Percentiles rank a stretch among this genome's conserved stretches.
phyloP scores from a whole-genome alignment of 2,888 invertebrate species.

The Malthinus seriepunctatus region DNA sequence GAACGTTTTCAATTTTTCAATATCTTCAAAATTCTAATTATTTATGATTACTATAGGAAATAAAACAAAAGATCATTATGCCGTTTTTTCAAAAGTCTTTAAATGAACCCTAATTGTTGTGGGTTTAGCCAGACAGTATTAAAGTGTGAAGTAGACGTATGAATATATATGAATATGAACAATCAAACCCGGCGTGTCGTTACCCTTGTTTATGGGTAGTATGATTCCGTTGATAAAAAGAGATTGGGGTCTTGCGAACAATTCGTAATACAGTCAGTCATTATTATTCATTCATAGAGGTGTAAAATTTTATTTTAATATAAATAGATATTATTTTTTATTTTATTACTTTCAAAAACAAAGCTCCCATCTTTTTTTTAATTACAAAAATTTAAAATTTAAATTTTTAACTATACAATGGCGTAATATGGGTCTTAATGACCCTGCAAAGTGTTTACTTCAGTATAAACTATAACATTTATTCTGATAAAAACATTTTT shows the following conservation, averaged over 20 bases:
- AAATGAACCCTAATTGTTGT: constrained; percentile 23
- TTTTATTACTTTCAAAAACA: not conserved
- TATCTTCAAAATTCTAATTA: no score
- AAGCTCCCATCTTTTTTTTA: no score
- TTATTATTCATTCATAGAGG: constrained; percentile 8
- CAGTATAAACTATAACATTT: no score
- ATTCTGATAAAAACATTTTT: no score
- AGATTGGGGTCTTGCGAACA: constrained; percentile 14
- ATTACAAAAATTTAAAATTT: no score
- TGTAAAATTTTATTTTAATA: constrained; percentile 5
- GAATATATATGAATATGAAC: constrained; percentile 36
- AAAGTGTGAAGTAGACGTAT: constrained; percentile 36
- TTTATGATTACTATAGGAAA: constrained; percentile 1
- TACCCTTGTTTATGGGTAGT: constrained; percentile 21
- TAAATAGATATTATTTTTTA: not conserved
- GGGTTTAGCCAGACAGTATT: constrained; percentile 34
- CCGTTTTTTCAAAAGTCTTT: constrained; percentile 30
- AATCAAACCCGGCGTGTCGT: constrained; percentile 35
- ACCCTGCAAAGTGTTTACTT: no score
- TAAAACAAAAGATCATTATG: constrained; percentile 18
- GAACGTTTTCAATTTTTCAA: no score
- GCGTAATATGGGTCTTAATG: no score
- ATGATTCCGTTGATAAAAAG: constrained; percentile 12
- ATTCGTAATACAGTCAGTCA: constrained; percentile 7
- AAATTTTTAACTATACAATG: no score